These are phyloP conservation scores for Augiades crinisus DNA, from an alignment of 2,888 invertebrate genomes.

Conservation along the genomic window DNA sequence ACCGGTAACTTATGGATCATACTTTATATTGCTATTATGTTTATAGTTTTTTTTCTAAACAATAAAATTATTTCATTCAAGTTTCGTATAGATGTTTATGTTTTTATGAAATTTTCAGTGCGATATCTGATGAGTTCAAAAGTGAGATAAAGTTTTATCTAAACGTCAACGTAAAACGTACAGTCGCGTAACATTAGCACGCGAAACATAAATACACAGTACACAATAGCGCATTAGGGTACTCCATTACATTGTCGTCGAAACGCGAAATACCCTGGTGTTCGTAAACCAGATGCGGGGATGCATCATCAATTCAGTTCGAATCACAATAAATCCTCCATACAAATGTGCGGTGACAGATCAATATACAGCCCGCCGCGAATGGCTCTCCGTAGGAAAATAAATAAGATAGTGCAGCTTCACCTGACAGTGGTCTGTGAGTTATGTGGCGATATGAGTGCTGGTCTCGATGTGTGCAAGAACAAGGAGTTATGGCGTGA, in stretches of 20 bases:
- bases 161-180: not conserved
- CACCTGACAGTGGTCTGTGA: constrained; percentile 38
- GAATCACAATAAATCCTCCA: constrained; percentile 44
- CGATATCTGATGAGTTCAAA: no score
- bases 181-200: not conserved
- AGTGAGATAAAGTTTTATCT: no score
- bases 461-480: constrained; percentile 21
- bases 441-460: constrained; percentile 31
- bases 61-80: no score
- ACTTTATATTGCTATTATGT: no score
- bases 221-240: constrained; percentile 18
- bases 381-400: constrained; percentile 56
- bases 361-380: constrained; percentile 46
- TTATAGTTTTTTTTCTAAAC: no score
- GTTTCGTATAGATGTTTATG: no score
- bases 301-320: constrained; percentile 38
- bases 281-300: constrained; percentile 20
- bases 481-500: constrained; percentile 16
- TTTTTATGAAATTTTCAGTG: no score
- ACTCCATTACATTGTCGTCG: constrained; percentile 21
- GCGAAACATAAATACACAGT: constrained; percentile 10
- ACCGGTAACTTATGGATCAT: no score
- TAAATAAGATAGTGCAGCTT: constrained; percentile 50
- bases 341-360: constrained; percentile 47
- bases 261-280: constrained; percentile 17